Percentiles rank a stretch among this genome's conserved stretches.
phyloP scores from a whole-genome alignment of 2,113 vertebrate species.

The Xyrauchen texanus region DNA sequence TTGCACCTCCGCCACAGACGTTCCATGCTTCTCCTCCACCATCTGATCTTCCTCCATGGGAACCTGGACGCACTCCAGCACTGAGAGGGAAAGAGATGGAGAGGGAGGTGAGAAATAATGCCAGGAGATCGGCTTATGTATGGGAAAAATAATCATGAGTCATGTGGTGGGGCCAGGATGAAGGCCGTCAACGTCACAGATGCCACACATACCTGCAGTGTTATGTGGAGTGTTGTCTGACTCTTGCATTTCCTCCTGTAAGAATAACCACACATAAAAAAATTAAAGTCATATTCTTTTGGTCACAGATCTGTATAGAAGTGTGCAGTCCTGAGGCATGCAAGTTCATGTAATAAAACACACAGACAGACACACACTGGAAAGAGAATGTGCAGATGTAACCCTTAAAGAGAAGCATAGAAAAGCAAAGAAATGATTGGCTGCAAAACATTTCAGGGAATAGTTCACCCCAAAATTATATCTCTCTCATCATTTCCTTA shows the following conservation, averaged over 20 bases:
- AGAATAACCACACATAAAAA: conserved; percentile 59
- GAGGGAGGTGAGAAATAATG: conserved; percentile 47
- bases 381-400: conserved; percentile 9
- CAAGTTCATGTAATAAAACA: background rate
- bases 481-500: too few species aligned
- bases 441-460: background rate
- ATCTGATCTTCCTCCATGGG: conserved; percentile 63
- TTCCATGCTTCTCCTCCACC: conserved; percentile 65
- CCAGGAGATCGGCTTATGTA: conserved; percentile 38
- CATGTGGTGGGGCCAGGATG: conserved; percentile 18
- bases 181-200: background rate
- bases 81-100: conserved; percentile 47
- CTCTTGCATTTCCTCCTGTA: conserved; percentile 66
- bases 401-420: conserved; percentile 9
- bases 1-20: conserved; percentile 59
- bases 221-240: conserved; percentile 56
- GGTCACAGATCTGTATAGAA: conserved; percentile 62
- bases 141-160: conserved; percentile 45
- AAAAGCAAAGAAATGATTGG: conserved; percentile 35
- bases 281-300: conserved; percentile 57
- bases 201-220: conserved; percentile 65
- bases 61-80: conserved; percentile 65
- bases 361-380: conserved; percentile 10
- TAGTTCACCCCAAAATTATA: background rate
- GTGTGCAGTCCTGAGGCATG: conserved; percentile 61